Evolutionary conservation across 23 tunicate species (phyloP), one percentile per base, ranked within the genome.

Genomic region (Clavelina lepadiformis): DNA sequence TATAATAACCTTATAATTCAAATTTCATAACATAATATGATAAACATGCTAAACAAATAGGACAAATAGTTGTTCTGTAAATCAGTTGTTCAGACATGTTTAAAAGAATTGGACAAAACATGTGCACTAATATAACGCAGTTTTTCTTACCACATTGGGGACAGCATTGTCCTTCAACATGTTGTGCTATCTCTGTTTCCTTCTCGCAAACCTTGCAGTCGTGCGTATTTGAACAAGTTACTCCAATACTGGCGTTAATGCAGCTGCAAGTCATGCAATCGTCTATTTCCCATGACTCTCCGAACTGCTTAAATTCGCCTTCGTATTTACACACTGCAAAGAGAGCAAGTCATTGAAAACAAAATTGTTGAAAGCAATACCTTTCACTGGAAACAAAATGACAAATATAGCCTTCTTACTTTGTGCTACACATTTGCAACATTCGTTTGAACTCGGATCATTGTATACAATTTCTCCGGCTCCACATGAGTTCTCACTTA

Each of bases 351-450:
- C n/a, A n/a, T n/a, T n/a, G n/a, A n/a, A n/a, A n/a, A 29, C 36
- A 26, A 5, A 36, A 36, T 59, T 59, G 36, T 59, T 5, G 20
- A 59, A n/a, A n/a, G n/a, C n/a, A n/a, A n/a, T n/a, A n/a, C n/a
- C n/a, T n/a, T n/a, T n/a, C 67, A 11, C 47, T 60, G 47, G 20
- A 54, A 23, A 54, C n/a, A 54, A 15, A 13, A n/a, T n/a, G n/a
- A n/a, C n/a, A n/a, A n/a, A n/a, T n/a, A n/a, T n/a, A n/a, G n/a
- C n/a, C n/a, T n/a, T n/a, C 69, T 61, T 64, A 85, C 80, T 74
- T 34, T 73, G 64, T 28, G 71, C 32, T 44, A 75, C 96, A 53
- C 96, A 88, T 52, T 46, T 38, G 72, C 96, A 88, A 61, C 96
- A 88, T 27, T 71, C 95, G 1, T 60, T 71, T n/a, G n/a, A n/a